Percentiles rank a stretch among this genome's conserved stretches.
Evolutionary conservation across 2,797 vertebrate species (phyloP).

Genomic region (Galago senegalensis): DNA sequence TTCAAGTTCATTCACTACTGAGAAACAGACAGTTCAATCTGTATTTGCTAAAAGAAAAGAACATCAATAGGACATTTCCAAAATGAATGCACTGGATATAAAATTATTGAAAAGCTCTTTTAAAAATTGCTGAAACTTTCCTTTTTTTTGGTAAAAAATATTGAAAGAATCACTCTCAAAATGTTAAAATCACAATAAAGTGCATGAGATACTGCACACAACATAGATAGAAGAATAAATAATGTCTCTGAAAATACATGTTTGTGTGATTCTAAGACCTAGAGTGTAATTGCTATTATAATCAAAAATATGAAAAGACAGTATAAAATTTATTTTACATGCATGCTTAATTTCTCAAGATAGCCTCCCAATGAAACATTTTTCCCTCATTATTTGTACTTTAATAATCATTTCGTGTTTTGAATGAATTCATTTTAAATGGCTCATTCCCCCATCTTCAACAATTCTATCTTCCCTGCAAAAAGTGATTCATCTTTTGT

Average conservation of each 20-base stretch:
- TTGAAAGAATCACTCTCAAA: conserved; percentile 22
- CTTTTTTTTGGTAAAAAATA: neutral
- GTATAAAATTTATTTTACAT: neutral
- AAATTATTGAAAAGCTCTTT: neutral
- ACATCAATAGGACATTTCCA: conserved; percentile 14
- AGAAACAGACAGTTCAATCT: conserved; percentile 6
- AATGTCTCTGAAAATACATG: neutral
- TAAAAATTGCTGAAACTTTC: neutral
- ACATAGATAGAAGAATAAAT: neutral
- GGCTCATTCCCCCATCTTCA: neutral
- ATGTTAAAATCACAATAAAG: neutral
- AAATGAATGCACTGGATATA: neutral
- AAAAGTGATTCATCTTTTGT: neutral
- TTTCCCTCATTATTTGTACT: neutral
- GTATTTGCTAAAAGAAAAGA: neutral
- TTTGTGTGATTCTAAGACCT: neutral
- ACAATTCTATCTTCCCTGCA: neutral
- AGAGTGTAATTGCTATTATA: neutral
- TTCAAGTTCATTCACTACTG: neutral
- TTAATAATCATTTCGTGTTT: conserved; percentile 45
- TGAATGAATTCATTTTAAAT: neutral
- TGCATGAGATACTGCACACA: neutral
- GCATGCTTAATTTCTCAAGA: neutral
- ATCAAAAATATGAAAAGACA: neutral
- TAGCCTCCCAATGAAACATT: neutral